Percentiles rank a stretch among this genome's conserved stretches.
These are phyloP conservation scores for Notolepis coatsorum DNA, from an alignment of 2,797 vertebrate species.

Conservation along the genomic window DNA sequence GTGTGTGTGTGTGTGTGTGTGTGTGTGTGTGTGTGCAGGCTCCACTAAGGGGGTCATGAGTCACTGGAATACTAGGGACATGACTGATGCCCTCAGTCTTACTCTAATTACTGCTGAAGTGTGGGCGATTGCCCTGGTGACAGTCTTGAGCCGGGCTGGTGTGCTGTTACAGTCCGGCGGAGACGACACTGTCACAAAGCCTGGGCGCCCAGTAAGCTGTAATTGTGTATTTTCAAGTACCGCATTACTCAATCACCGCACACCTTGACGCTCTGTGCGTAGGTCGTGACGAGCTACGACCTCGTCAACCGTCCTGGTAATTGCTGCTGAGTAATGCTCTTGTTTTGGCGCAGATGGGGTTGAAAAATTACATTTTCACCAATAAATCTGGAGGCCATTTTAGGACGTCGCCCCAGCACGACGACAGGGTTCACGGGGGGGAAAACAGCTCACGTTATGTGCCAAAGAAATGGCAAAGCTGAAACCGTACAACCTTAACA, in stretches of 20 bases:
- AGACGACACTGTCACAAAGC: constrained; percentile 66
- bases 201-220: constrained; percentile 51
- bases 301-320: constrained; percentile 71
- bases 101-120: constrained; percentile 78
- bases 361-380: constrained; percentile 53
- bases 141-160: constrained; percentile 60
- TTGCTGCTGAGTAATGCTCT: constrained; percentile 77
- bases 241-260: constrained; percentile 62
- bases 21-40: neutral
- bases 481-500: constrained; percentile 73
- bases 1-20: neutral
- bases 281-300: constrained; percentile 62
- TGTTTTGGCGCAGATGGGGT: constrained; percentile 49
- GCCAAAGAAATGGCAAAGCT: constrained; percentile 75
- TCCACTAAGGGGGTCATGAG: constrained; percentile 71
- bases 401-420: constrained; percentile 71
- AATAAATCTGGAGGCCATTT: constrained; percentile 81
- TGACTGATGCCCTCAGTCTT: constrained; percentile 74
- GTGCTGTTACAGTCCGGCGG: constrained; percentile 66
- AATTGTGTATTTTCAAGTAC: constrained; percentile 69
- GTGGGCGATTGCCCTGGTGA: constrained; percentile 69
- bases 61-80: constrained; percentile 61
- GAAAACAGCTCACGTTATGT: constrained; percentile 41
- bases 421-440: constrained; percentile 57
- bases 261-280: constrained; percentile 75